Evolutionary conservation across 2,113 vertebrate genomes (phyloP).

Genomic region (Pseudois nayaur): DNA sequence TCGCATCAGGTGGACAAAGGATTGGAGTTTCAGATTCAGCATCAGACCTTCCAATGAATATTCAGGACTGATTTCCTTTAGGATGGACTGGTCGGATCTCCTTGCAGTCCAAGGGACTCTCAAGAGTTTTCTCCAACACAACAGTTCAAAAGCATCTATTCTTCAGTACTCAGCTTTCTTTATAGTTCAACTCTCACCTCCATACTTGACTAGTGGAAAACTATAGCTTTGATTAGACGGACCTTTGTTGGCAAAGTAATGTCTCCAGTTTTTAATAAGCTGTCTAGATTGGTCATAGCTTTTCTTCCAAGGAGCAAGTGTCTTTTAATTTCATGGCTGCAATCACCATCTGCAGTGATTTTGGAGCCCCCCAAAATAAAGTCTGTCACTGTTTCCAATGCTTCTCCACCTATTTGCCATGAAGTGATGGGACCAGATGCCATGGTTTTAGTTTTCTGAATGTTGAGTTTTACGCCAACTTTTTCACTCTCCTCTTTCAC

Average conservation of each 20-base stretch:
- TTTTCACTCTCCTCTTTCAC: not conserved
- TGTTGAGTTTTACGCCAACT: not conserved
- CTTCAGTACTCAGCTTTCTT: not conserved
- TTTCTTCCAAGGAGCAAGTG: not conserved
- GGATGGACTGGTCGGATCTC: not conserved
- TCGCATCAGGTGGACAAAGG: not conserved
- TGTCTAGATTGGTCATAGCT: not conserved
- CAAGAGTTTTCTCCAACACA: not conserved
- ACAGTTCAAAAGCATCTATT: not conserved
- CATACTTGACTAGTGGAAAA: not conserved
- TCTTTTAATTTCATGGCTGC: not conserved
- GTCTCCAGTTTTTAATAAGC: not conserved
- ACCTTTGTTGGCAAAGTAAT: not conserved
- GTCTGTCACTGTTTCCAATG: not conserved
- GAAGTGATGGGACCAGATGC: not conserved
- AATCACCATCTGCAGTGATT: not conserved
- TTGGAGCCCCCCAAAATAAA: accelerated
- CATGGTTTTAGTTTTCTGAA: not conserved
- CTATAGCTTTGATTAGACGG: not conserved
- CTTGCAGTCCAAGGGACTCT: not conserved
- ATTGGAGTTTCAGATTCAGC: not conserved
- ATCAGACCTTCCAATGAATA: not conserved
- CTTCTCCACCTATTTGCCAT: not conserved
- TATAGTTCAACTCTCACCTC: not conserved
- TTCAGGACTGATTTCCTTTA: not conserved